A percentile compares a stretch with the other conserved stretches of the same genome.
Evolutionary conservation across 2,888 invertebrate genomes (phyloP).

Genomic region (Cerastis rubricosa): DNA sequence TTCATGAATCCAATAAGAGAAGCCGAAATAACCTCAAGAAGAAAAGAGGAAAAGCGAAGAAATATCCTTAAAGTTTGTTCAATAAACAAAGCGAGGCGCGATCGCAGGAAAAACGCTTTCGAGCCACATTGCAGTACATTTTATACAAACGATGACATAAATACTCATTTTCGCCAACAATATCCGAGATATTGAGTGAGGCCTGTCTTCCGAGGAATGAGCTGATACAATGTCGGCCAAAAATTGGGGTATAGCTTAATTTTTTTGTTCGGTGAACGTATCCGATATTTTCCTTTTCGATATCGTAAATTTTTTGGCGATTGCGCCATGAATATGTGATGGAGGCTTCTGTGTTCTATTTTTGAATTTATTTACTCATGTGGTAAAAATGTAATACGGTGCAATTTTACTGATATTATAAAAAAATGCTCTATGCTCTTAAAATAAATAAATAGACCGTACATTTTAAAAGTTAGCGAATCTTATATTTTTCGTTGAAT

Average conservation of each 20-base stretch:
- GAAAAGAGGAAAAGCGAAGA: conserved; percentile 67
- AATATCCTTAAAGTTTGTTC: conserved; percentile 72
- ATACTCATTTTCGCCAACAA: conserved; percentile 90
- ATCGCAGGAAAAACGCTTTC: conserved; percentile 76
- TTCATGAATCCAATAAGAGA: conserved; percentile 70
- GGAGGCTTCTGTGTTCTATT: conserved; percentile 51
- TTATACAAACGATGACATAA: conserved; percentile 90
- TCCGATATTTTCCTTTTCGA: conserved; percentile 68
- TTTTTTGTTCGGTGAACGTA: conserved; percentile 68
- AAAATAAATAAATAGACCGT: background rate
- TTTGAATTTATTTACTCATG: conserved; percentile 59
- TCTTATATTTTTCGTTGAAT: background rate
- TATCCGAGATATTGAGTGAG: conserved; percentile 91
- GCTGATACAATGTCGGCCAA: conserved; percentile 72
- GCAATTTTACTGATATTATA: conserved; percentile 10
- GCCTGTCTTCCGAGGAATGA: conserved; percentile 84
- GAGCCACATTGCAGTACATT: conserved; percentile 82
- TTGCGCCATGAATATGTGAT: conserved; percentile 69
- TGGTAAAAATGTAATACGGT: conserved; percentile 31
- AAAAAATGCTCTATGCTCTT: background rate
- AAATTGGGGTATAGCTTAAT: conserved; percentile 69
- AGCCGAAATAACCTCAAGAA: conserved; percentile 65
- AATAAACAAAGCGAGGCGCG: conserved; percentile 75
- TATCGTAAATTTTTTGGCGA: conserved; percentile 68
- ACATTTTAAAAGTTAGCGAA: background rate